A percentile compares a stretch with the other conserved stretches of the same genome.
Evolutionary conservation across 2,888 invertebrate genomes (phyloP).

Genomic region (Drosophila hawaiiensis): DNA sequence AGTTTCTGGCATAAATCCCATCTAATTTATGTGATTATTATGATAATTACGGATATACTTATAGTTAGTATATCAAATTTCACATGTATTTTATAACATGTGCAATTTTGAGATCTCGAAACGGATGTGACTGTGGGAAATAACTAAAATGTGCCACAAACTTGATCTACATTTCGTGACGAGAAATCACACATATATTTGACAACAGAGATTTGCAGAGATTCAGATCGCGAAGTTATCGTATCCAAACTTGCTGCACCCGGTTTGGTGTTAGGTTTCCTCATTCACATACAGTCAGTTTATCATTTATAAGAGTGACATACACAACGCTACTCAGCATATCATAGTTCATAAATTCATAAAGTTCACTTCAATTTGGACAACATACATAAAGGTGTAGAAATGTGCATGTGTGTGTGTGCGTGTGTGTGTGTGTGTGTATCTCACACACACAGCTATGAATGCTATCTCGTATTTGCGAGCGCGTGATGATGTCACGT

Average conservation of each 20-base stretch:
- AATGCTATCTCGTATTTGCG: slow-evolving; percentile 58
- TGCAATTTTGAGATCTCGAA: not conserved
- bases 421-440: not conserved
- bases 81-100: slow-evolving; percentile 3
- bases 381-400: slow-evolving; percentile 44
- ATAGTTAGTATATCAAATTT: slow-evolving; percentile 18
- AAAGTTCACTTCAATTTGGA: slow-evolving; percentile 54
- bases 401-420: not conserved
- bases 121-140: slow-evolving; percentile 13
- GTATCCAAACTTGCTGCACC: not conserved
- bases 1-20: slow-evolving; percentile 24
- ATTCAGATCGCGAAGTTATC: not conserved
- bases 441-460: slow-evolving; percentile 23
- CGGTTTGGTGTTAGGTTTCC: not conserved
- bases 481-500: slow-evolving; percentile 81
- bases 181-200: not conserved
- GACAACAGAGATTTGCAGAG: not conserved
- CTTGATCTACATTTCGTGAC: not conserved
- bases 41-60: slow-evolving; percentile 20
- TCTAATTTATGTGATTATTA: slow-evolving; percentile 14
- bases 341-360: slow-evolving; percentile 55
- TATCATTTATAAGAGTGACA: slow-evolving; percentile 22
- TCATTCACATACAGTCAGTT: slow-evolving; percentile 13
- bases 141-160: not conserved
- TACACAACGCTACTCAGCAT: slow-evolving; percentile 15